These are phyloP conservation scores for Drosophila atroscutellata DNA, from an alignment of 2,888 invertebrate genomes.

Conservation along the genomic window DNA sequence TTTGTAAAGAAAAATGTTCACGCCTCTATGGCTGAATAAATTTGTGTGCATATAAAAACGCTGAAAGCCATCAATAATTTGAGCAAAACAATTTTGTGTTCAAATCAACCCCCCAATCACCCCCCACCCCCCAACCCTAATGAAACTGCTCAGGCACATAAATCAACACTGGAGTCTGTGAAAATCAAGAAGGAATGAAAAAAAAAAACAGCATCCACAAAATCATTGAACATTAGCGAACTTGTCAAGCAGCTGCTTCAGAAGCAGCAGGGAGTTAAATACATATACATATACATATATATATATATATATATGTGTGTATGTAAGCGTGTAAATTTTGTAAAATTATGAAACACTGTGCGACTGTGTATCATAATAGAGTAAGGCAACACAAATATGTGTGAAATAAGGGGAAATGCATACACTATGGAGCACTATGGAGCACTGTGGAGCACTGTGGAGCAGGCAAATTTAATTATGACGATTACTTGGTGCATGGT, in stretches of 20 bases:
- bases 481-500: constrained; percentile 20
- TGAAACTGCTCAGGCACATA: constrained; percentile 13
- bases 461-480: constrained; percentile 34
- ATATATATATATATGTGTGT: not conserved
- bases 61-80: constrained; percentile 41
- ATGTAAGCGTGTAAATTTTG: constrained; percentile 49
- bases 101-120: constrained; percentile 26
- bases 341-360: constrained; percentile 8
- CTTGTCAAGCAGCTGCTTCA: constrained; percentile 23
- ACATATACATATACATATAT: not conserved
- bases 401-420: constrained; percentile 56
- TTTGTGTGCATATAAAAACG: constrained; percentile 62
- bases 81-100: constrained; percentile 42
- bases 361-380: constrained; percentile 3
- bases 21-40: constrained; percentile 76
- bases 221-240: constrained; percentile 64
- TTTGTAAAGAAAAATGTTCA: constrained; percentile 63
- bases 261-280: constrained; percentile 1
- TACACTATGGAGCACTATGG: not conserved
- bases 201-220: constrained; percentile 64
- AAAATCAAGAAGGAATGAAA: constrained; percentile 10
- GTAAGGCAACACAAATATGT: constrained; percentile 59
- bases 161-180: constrained; percentile 15
- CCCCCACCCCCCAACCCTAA: not conserved
- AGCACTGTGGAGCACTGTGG: not conserved